A percentile compares a stretch with the other conserved stretches of the same genome.
phyloP scores from a whole-genome alignment of 92 coral and sea anemone genomes.

The Epizoanthus illoricatus region DNA sequence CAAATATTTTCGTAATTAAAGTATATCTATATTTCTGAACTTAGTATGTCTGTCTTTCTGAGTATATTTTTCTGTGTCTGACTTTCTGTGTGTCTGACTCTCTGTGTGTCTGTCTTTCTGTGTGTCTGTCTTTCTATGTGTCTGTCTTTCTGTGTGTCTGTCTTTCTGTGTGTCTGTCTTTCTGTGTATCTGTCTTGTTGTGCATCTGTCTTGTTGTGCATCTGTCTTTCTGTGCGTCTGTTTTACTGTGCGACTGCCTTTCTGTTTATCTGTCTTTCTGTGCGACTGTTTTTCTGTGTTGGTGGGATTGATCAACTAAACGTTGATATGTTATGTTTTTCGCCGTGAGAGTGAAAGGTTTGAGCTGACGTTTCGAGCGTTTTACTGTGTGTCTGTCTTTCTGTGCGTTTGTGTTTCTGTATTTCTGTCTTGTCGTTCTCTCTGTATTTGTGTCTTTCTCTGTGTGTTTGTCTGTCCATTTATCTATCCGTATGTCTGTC shows the following conservation, averaged over 20 bases:
- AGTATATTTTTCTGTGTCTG: neutral
- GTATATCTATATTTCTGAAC: neutral
- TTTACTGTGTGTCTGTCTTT: neutral
- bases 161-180: no score
- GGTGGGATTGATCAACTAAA: no score
- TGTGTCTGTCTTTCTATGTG: no score
- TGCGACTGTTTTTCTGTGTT: neutral
- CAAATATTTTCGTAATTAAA: no score
- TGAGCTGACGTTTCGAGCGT: no score
- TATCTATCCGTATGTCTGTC: neutral
- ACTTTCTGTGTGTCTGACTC: conserved; percentile 6
- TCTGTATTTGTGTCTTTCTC: conserved; percentile 12
- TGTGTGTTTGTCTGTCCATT: neutral
- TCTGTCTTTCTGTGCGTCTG: no score
- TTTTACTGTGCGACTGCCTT: no score
- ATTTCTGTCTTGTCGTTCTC: neutral
- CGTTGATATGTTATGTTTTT: no score
- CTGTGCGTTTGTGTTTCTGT: conserved; percentile 5
- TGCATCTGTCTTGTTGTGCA: conserved; percentile 2
- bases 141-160: no score
- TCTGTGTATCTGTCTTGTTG: neutral
- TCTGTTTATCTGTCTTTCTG: no score
- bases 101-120: neutral
- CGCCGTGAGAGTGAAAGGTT: no score
- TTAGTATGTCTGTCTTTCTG: conserved; percentile 7